A percentile compares a stretch with the other conserved stretches of the same genome.
Conservation (phyloP, 92 coral and sea anemone genomes). For the Zoanthus solanderi region DNA sequence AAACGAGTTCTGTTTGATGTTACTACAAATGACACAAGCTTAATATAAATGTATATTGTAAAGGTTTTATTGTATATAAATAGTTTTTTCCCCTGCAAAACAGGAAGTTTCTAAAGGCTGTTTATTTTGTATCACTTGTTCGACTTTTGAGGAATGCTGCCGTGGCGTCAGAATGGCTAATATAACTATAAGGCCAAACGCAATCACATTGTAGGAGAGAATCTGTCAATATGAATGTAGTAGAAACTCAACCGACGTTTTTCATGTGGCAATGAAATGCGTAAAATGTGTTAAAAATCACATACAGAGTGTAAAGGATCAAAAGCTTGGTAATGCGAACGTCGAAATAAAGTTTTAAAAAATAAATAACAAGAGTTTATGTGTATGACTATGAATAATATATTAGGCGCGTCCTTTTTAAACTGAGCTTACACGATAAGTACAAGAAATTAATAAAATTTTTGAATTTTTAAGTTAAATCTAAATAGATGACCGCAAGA, state of each 20-base stretch:
- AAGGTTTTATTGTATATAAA: neutral
- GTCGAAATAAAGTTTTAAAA: neutral
- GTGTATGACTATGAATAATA: neutral
- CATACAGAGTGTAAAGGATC: neutral
- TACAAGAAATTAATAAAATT: neutral
- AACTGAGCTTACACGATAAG: neutral
- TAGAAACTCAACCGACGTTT: neutral
- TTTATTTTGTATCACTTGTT: neutral
- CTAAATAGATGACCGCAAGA: too few relatives aligned
- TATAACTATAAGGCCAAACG: neutral
- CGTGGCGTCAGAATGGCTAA: neutral
- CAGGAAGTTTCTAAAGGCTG: conserved; percentile 2
- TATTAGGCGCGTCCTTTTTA: neutral
- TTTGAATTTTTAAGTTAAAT: neutral
- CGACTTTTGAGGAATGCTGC: neutral
- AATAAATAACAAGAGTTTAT: neutral
- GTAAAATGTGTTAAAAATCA: neutral
- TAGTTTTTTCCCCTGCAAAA: neutral
- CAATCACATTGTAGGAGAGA: neutral
- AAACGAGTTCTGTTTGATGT: neutral
- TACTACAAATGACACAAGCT: neutral
- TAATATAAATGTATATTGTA: neutral
- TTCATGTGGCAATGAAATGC: neutral
- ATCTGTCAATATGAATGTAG: neutral
- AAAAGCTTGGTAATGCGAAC: neutral